phyloP scores from a whole-genome alignment of 2,797 vertebrate genomes.

The Chrysocyon brachyurus region DNA sequence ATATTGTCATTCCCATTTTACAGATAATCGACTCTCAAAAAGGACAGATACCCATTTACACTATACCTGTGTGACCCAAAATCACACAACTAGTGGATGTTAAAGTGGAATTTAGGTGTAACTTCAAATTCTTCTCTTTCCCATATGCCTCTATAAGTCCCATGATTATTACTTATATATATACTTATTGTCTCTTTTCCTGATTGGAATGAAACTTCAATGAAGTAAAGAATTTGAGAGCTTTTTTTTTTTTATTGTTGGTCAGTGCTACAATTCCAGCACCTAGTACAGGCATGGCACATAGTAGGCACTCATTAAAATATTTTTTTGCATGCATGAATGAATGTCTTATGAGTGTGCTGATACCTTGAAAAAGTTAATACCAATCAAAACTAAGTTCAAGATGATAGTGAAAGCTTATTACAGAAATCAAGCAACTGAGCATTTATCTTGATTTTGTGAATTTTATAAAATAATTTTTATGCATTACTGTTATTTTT shows the following conservation, averaged over 20 bases:
- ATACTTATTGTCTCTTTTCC: slow-evolving; percentile 22
- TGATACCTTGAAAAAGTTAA: slow-evolving; percentile 28
- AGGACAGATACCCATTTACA: not conserved
- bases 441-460: not conserved
- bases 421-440: slow-evolving; percentile 22
- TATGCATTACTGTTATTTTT: not conserved
- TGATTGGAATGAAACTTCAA: slow-evolving; percentile 6
- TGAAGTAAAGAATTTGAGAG: not conserved
- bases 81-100: not conserved
- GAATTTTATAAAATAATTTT: slow-evolving; percentile 34
- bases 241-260: not conserved
- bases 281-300: not conserved
- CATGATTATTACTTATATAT: not conserved
- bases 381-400: slow-evolving; percentile 41
- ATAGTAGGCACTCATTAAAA: not conserved
- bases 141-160: not conserved
- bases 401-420: slow-evolving; percentile 23
- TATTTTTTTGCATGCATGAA: not conserved
- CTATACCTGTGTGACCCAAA: not conserved
- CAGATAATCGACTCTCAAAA: not conserved
- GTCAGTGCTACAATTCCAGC: not conserved
- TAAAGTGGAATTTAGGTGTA: slow-evolving; percentile 16
- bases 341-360: not conserved
- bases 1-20: not conserved
- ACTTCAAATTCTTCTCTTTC: slow-evolving; percentile 36